These are phyloP conservation scores for Apistogramma diplotaenia DNA, from an alignment of 2,113 vertebrate genomes.

Conservation along the genomic window DNA sequence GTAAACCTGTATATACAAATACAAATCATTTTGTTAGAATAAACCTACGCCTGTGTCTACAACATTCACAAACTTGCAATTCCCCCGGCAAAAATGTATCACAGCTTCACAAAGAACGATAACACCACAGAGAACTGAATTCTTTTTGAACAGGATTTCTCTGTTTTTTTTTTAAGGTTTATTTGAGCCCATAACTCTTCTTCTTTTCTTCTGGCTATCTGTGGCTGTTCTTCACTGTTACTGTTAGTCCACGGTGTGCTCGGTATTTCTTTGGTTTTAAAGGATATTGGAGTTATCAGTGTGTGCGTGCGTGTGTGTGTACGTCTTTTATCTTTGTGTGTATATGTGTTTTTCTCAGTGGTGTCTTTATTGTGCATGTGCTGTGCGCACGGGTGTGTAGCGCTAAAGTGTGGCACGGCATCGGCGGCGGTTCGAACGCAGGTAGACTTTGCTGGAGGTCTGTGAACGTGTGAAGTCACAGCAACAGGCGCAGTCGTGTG, in stretches of 20 bases:
- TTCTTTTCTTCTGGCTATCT: slow-evolving; percentile 49
- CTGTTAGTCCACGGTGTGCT: slow-evolving; percentile 29
- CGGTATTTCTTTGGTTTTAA: slow-evolving; percentile 23
- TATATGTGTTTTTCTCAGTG: slow-evolving; percentile 34
- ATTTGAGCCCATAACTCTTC: slow-evolving; percentile 25
- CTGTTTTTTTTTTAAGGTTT: not conserved
- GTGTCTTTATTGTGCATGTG: slow-evolving; percentile 46
- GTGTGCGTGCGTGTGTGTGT: slow-evolving; percentile 13
- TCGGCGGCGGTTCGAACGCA: not conserved
- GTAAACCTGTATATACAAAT: not conserved
- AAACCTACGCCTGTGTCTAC: not conserved
- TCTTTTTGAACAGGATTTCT: slow-evolving; percentile 7
- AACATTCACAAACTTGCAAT: not conserved
- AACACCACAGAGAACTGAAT: not conserved
- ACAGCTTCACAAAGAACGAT: not conserved
- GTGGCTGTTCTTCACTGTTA: slow-evolving; percentile 33
- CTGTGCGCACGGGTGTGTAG: slow-evolving; percentile 26
- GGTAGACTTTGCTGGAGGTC: slow-evolving; percentile 1
- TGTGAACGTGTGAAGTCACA: slow-evolving; percentile 4
- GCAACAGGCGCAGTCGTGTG: slow-evolving; percentile 33
- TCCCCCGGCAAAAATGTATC: not conserved
- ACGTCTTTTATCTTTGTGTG: not conserved
- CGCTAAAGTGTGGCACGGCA: not conserved
- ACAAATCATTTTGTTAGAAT: not conserved
- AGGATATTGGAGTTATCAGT: slow-evolving; percentile 19